Evolutionary conservation across 2,113 vertebrate species (phyloP).

Genomic region (Eupsittula cactorum): DNA sequence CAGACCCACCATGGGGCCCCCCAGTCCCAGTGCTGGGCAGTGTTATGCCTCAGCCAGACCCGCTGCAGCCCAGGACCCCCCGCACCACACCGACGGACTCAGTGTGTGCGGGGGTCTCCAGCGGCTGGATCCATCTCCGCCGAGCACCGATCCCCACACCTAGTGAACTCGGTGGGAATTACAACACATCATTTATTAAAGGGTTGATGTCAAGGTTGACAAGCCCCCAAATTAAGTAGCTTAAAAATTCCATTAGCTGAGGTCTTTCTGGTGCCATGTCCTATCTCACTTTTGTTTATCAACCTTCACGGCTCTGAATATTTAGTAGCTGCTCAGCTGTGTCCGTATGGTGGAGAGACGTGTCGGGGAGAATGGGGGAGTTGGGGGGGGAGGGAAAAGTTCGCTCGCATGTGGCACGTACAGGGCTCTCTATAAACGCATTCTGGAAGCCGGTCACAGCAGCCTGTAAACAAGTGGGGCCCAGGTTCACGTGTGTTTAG

Average conservation of each 20-base stretch:
- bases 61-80: not conserved
- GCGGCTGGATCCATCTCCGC: not conserved
- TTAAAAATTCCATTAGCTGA: constrained; percentile 71
- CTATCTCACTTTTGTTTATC: constrained; percentile 70
- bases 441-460: not conserved
- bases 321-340: constrained; percentile 62
- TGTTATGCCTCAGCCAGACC: not conserved
- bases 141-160: not conserved
- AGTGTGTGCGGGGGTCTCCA: not conserved
- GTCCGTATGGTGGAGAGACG: not conserved
- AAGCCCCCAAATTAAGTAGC: constrained; percentile 65
- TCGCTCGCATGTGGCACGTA: not conserved
- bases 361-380: not conserved
- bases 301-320: constrained; percentile 68
- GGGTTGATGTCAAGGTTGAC: constrained; percentile 48
- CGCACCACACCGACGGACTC: not conserved
- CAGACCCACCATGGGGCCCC: not conserved
- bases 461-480: not conserved
- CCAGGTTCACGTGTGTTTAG: fast-evolving
- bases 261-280: constrained; percentile 69
- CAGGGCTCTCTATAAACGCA: not conserved
- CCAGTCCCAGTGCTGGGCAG: not conserved
- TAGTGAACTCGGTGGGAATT: not conserved
- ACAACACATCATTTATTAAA: constrained; percentile 57
- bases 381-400: not conserved